Conservation (phyloP, 2,797 vertebrate species). For the Apogon talboti region DNA sequence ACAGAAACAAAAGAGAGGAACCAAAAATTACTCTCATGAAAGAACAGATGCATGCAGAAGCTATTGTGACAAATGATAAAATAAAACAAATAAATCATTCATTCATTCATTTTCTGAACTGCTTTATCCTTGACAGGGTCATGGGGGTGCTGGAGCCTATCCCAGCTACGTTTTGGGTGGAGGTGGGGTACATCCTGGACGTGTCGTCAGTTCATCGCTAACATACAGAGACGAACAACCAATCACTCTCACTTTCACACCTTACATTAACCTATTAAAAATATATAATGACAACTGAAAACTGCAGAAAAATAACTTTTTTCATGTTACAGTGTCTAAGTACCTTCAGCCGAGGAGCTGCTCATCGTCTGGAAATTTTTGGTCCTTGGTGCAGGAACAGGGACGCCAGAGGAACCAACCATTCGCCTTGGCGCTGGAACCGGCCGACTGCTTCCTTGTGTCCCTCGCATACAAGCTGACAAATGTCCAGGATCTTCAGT, state of each 20-base stretch:
- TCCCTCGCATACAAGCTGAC: background rate
- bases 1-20: conserved; percentile 22
- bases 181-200: too few relatives aligned
- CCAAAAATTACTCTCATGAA: background rate
- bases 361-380: conserved; percentile 17
- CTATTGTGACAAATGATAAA: background rate
- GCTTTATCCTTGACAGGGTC: too few relatives aligned
- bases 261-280: too few relatives aligned
- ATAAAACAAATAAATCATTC: background rate
- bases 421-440: conserved; percentile 50
- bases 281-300: background rate
- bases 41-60: background rate
- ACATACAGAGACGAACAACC: too few relatives aligned
- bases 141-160: too few relatives aligned
- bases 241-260: too few relatives aligned
- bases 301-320: background rate
- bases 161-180: too few relatives aligned
- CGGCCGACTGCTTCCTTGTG: conserved; percentile 22
- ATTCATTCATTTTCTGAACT: too few relatives aligned
- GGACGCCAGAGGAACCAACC: conserved; percentile 5
- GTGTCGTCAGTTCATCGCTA: too few relatives aligned
- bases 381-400: conserved; percentile 55
- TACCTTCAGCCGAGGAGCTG: conserved; percentile 48
- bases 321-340: background rate
- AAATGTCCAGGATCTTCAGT: background rate